A percentile compares a stretch with the other conserved stretches of the same genome.
These are phyloP conservation scores for Temnothorax longispinosus DNA, from an alignment of 1,140 invertebrate species.

Conservation along the genomic window DNA sequence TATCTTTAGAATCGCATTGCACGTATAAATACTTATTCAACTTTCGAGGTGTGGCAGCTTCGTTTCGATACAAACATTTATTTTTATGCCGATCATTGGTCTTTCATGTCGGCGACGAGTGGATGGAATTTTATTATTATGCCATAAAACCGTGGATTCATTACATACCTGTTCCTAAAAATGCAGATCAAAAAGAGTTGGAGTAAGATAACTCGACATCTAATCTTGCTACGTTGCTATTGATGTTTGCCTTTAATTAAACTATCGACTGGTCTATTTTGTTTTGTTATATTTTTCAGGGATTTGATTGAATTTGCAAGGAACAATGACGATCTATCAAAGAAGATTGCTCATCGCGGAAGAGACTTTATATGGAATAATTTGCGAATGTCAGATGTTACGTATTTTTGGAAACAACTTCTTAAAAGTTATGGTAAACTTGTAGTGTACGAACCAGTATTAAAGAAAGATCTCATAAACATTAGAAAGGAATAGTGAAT, in stretches of 20 bases:
- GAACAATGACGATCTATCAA: slow-evolving; percentile 91
- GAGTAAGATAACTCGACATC: slow-evolving; percentile 79
- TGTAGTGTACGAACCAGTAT: slow-evolving; percentile 89
- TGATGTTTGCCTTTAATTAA: not conserved
- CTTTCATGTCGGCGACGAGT: slow-evolving; percentile 97
- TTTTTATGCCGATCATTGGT: slow-evolving; percentile 98
- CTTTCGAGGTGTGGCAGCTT: slow-evolving; percentile 98
- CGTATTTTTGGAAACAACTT: slow-evolving; percentile 95
- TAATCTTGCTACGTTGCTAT: slow-evolving; percentile 6
- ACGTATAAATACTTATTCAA: slow-evolving; percentile 98
- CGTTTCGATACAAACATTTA: slow-evolving; percentile 98
- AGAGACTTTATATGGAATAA: slow-evolving; percentile 94
- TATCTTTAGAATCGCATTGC: slow-evolving; percentile 96
- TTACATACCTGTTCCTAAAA: slow-evolving; percentile 94
- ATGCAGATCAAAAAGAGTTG: slow-evolving; percentile 89
- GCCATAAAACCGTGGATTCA: slow-evolving; percentile 98
- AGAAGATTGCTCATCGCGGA: slow-evolving; percentile 93
- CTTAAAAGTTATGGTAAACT: slow-evolving; percentile 92
- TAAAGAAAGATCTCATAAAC: slow-evolving; percentile 87
- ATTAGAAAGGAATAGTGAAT: slow-evolving; percentile 76
- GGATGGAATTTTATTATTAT: slow-evolving; percentile 98
- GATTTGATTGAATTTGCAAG: slow-evolving; percentile 92
- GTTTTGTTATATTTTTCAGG: slow-evolving; percentile 78
- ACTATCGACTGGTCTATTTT: not conserved
- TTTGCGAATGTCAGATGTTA: slow-evolving; percentile 93